Evolutionary conservation across 1,140 invertebrate species (phyloP).

Genomic region (Drosophila bocki): DNA sequence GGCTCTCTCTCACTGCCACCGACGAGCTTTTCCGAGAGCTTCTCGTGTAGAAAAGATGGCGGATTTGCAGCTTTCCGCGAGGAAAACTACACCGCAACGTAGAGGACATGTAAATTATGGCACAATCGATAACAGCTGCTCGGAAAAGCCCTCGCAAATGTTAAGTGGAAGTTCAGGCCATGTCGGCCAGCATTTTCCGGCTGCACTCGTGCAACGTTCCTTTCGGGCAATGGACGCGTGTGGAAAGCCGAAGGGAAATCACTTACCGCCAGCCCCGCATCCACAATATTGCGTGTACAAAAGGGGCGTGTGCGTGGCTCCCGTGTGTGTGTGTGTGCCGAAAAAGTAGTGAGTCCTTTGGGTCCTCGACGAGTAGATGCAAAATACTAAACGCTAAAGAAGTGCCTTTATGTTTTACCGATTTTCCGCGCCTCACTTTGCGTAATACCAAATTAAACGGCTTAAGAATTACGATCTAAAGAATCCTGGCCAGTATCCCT

Average conservation of each 20-base stretch:
- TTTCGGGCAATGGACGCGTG: slow-evolving; percentile 67
- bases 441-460: slow-evolving; percentile 10
- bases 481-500: not conserved
- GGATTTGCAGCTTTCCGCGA: slow-evolving; percentile 8
- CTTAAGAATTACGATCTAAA: not conserved
- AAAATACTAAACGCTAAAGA: slow-evolving; percentile 31
- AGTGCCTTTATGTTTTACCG: slow-evolving; percentile 47
- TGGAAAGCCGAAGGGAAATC: slow-evolving; percentile 27
- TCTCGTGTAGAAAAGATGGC: slow-evolving; percentile 32
- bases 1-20: slow-evolving; percentile 23
- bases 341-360: slow-evolving; percentile 23
- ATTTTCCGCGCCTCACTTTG: slow-evolving; percentile 15
- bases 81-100: slow-evolving; percentile 11
- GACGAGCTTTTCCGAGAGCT: slow-evolving; percentile 4
- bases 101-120: slow-evolving; percentile 15
- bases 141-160: slow-evolving; percentile 19
- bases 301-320: slow-evolving; percentile 48
- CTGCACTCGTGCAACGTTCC: slow-evolving; percentile 74
- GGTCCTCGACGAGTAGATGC: slow-evolving; percentile 17
- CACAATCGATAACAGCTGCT: slow-evolving; percentile 23
- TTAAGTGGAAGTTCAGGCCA: slow-evolving; percentile 26
- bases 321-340: slow-evolving; percentile 26
- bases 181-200: slow-evolving; percentile 53
- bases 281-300: slow-evolving; percentile 45
- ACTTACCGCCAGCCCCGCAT: slow-evolving; percentile 30